Evolutionary conservation across 2,888 invertebrate species (phyloP).

Genomic region (Nephrotoma flavescens): DNA sequence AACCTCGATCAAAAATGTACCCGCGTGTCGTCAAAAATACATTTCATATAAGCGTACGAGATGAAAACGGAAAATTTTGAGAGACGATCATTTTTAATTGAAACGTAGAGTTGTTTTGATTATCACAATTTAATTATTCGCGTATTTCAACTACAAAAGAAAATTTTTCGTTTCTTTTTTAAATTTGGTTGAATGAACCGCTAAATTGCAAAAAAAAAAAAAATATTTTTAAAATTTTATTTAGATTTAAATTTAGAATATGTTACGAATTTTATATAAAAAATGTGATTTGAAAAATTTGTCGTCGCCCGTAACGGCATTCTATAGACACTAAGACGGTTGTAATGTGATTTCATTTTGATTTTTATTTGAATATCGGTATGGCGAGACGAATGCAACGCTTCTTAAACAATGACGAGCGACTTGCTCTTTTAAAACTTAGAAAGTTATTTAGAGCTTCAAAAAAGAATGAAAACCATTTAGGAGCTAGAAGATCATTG

Average conservation of each 20-base stretch:
- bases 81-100: neutral
- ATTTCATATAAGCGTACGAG: neutral
- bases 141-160: neutral
- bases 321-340: neutral
- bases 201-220: neutral
- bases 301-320: neutral
- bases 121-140: neutral
- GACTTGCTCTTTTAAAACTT: no score
- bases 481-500: no score
- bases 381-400: no score
- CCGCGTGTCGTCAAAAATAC: neutral
- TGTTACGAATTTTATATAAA: neutral
- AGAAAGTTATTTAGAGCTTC: no score
- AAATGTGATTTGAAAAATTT: neutral
- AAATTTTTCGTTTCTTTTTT: neutral
- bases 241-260: neutral
- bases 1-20: neutral
- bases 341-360: neutral
- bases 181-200: neutral
- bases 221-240: neutral
- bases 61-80: neutral
- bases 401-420: no score
- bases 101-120: neutral
- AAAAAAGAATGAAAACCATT: no score
- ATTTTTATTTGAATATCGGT: no score